Conservation (phyloP, 2,113 vertebrate genomes). For the Hippocampus abdominalis region DNA sequence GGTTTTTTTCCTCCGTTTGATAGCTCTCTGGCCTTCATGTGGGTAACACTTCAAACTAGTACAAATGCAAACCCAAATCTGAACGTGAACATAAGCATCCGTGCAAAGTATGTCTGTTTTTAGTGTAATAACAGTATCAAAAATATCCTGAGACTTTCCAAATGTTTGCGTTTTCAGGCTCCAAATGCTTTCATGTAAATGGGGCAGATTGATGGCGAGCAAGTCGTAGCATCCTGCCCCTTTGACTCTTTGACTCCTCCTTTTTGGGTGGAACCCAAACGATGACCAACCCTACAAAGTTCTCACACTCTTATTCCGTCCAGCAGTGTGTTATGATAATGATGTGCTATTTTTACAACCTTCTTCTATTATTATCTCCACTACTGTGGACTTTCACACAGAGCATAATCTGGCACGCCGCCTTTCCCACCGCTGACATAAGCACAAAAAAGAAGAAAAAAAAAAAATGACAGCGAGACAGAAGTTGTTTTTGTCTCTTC, state of each 20-base stretch:
- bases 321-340: constrained; percentile 7
- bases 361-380: constrained; percentile 1
- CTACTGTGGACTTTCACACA: constrained; percentile 24
- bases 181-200: constrained; percentile 7
- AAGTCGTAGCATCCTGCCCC: constrained; percentile 39
- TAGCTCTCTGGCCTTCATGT: not conserved
- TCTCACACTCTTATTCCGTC: constrained; percentile 15
- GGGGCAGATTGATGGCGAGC: constrained; percentile 69
- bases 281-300: constrained; percentile 24
- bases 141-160: constrained; percentile 1
- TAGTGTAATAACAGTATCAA: not conserved
- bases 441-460: constrained; percentile 12
- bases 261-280: constrained; percentile 37
- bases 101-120: not conserved
- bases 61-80: not conserved
- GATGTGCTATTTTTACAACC: not conserved
- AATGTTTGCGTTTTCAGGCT: not conserved
- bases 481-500: constrained; percentile 67
- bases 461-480: constrained; percentile 64
- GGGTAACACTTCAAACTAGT: too few relatives aligned
- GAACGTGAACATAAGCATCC: not conserved
- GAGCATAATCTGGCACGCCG: constrained; percentile 41
- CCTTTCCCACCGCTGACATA: constrained; percentile 49
- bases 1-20: not conserved
- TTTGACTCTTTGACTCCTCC: constrained; percentile 27